Evolutionary conservation across 2,888 invertebrate genomes (phyloP).

Genomic region (Drosophila paucipuncta): DNA sequence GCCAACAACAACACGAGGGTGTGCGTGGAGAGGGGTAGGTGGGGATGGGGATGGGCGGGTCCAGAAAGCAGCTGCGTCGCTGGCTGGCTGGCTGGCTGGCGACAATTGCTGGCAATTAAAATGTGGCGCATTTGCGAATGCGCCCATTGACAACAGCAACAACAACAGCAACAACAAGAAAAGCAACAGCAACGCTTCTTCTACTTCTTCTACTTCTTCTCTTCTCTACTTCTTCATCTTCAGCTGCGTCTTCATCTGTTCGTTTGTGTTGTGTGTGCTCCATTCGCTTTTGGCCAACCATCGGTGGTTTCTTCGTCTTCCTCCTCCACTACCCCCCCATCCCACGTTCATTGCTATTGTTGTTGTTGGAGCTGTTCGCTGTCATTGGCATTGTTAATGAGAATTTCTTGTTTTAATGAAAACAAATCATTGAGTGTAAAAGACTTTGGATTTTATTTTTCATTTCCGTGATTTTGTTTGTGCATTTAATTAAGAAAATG

Average conservation of each 20-base stretch:
- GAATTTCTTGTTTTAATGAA: slow-evolving; percentile 84
- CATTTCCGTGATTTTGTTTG: slow-evolving; percentile 83
- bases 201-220: slow-evolving; percentile 6
- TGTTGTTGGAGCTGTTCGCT: slow-evolving; percentile 59
- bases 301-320: slow-evolving; percentile 47
- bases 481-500: slow-evolving; percentile 84
- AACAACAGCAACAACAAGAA: slow-evolving; percentile 16
- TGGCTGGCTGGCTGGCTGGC: slow-evolving; percentile 31
- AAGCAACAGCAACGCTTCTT: slow-evolving; percentile 10
- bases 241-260: slow-evolving; percentile 1
- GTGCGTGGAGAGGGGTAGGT: not conserved
- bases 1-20: slow-evolving; percentile 10
- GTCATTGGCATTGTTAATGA: slow-evolving; percentile 84
- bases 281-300: slow-evolving; percentile 49
- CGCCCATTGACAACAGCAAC: slow-evolving; percentile 60
- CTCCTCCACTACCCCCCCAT: not conserved
- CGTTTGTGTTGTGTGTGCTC: slow-evolving; percentile 3
- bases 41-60: not conserved
- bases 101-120: slow-evolving; percentile 81
- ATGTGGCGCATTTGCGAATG: slow-evolving; percentile 75
- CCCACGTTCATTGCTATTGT: too few species aligned
- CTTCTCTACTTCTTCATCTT: slow-evolving; percentile 19
- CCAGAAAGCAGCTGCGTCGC: slow-evolving; percentile 55
- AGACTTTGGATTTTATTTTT: slow-evolving; percentile 82
- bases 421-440: slow-evolving; percentile 85